Base-by-base conservation (phyloP, 2,113 vertebrate species). In the Serilophus lunatus region DNA sequence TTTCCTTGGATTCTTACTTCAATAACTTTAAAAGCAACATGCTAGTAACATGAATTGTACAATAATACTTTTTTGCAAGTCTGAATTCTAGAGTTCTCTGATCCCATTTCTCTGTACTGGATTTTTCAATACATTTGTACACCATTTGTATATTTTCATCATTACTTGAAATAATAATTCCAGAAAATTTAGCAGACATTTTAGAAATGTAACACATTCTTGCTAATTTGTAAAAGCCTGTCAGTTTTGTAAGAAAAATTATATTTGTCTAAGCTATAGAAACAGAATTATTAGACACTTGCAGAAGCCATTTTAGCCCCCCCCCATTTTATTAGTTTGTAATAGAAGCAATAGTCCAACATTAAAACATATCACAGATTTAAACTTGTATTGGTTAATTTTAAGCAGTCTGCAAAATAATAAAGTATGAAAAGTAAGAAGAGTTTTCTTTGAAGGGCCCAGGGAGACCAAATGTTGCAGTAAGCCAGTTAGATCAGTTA, bases 221-320 rank as follows among this genome's bases (percentile, higher is more conserved):
- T 44, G 7, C 38, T 79, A 1, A 31, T 51, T 87, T 91, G 90
- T 59, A 82, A 84, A 80, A 88, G 50, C 13, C 57, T 45, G 10
- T 26, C 42, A 80, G 13, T 87, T 96, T 92, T 69, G 60, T 86
- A 90, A 22, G 29, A 86, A 78, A 78, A 72, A 33, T 56, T 91
- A 4, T 78, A 75, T 85, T 89, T 94, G 71, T 85, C 83, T 81
- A 80, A 84, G 24, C 84, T 69, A 83, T 45, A 57, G 6, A 95
- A 93, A 83, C 49, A 57, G 6, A 95, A 93, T 64, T 18, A 93
- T n/a, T 59, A 64, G 74, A 70, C 57, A 86, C 22, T 26, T 63
- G 36, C 28, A 77, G 72, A 78, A 96, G 28, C 42, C 33, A 79
- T 74, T 85, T 72, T 60, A 40, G 38, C 6, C 26, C 40, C 17